Evolutionary conservation across 2,888 invertebrate genomes (phyloP), one percentile per base, ranked within the genome.

Genomic region (Tineola bisselliella): DNA sequence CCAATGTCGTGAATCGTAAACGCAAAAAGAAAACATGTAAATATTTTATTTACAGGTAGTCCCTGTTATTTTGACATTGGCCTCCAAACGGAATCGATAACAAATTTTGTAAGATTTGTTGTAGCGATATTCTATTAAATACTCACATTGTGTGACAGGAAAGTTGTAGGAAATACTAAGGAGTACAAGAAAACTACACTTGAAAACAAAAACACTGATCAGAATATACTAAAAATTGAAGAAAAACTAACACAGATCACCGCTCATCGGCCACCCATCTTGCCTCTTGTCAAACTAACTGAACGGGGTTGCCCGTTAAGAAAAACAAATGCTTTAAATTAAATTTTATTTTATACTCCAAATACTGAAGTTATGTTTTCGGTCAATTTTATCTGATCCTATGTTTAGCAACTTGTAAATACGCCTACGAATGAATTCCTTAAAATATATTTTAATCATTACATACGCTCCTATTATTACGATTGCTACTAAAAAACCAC

Each of bases 21-120:
- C 3, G 15, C 17, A 10, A n/a, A 13, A 48, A 48, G 8, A 56
- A 48, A 15, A 48, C 15, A 48, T 15, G 13, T 6, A 13, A 13
- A 44, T 44, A 48, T 48, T 48, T 48, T 13, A 6, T 48, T 48
- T 48, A 48, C 17, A 38, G n/a, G 25, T 48, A 8, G 54, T 18
- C 25, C n/a, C 25, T 25, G 54, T 54, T 48, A n/a, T 68, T 70
- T 71, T 84, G 84, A 83, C 84, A 84, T 84, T 84, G 84, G 83
- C 84, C 84, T 83, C 81, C 68, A 66, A 68, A 71, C 69, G 72
- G 72, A 83, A 84, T 84, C 84, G 76, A 84, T 84, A 84, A 18
- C 44, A 73, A 70, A 72, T 66, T 66, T 68, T 68, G 66, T 69
- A 66, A 67, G 66, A 62, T 30, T 60, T 66, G 65, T 65, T 66